Evolutionary conservation across 53 echinoderm and acorn worm species (phyloP), one percentile per base, ranked within the genome.

Genomic region (Echinometra lucunter): DNA sequence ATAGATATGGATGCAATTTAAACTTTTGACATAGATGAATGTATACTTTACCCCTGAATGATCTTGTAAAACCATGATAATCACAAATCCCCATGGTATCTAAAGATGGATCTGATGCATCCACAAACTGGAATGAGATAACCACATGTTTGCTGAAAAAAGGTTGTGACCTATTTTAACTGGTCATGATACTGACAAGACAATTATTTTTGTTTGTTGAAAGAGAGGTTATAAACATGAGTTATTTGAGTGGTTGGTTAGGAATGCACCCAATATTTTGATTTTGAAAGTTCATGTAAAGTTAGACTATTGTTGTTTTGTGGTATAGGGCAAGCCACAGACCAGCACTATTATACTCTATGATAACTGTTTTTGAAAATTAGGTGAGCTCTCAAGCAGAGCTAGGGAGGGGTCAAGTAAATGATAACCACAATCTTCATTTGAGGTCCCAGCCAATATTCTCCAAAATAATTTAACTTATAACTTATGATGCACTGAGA

Each of bases 11-110:
- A 85, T 85, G 85, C 19, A 49, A 49, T 85, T 53, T 27, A 10
- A 2, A 85, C 30, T 85, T 83, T 45, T 47, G 49, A 28, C 85
- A 85, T 85, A 85, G 85, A 85, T 85, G 47, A 85, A 85, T 85
- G 47, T 49, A 45, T 44, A 23, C 23, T 13, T 49, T 49, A 49
- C 30, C 28, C n/a, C 2, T 28, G 53, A 53, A 49, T 85, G 30
- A 0, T 10, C 49, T 28, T 85, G 4, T 49, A 47, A 85, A 78
- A 78, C 17, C 16, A 40, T 44, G 44, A 85, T 85, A 85, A 10
- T 49, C n/a, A 2, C 16, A 85, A 47, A 28, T 28, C 85, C 47
- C 49, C 30, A 85, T 49, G 0, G 85, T 85, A 85, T 47, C 45
- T 63, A 25, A 6, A 85, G 49, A 85, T 85, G n/a, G 85, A 85